Base-by-base conservation (phyloP, 2,113 vertebrate genomes). In the Podarcis cretensis region DNA sequence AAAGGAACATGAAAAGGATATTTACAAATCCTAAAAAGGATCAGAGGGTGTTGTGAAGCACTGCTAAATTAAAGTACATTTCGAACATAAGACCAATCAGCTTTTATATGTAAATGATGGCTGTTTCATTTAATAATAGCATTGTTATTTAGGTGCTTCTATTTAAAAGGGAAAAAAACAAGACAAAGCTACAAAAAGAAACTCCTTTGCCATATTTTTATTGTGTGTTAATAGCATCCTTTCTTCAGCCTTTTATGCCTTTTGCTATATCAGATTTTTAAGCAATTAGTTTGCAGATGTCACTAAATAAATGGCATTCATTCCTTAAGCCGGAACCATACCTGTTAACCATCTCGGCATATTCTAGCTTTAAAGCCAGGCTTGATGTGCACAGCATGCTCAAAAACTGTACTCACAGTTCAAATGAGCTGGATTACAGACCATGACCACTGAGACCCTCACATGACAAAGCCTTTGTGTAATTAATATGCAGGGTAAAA, bases 401-500 rank as follows among this genome's bases (percentile, higher is more conserved):
- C 97, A 92, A 94, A 97, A 96, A 93, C 97, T 96, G 94, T 95
- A 92, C 96, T 97, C 96, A 94, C 97, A 95, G 97, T 97, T 97
- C 97, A 98, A 97, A 98, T 97, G 98, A 98, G 97, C 97, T 93
- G 97, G 97, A 98, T 98, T 98, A 98, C 97, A 97, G 95, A 97
- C 96, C 98, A 94, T 97, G 97, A 98, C 98, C 97, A 96, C 95
- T 85, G 95, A 97, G 98, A 96, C 97, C 97, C 97, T 96, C 96
- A 92, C 96, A 97, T 95, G 97, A 98, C 97, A 98, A 97, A 98
- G 97, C 97, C 97, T 97, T 97, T 97, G 97, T 98, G 98, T 98
- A 98, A 99, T 99, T 99, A 99, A 98, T 98, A 99, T 98, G 98
- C 98, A 98, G 97, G 97, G 97, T 97, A 98, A 98, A 98, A 98